phyloP scores from a whole-genome alignment of 2,888 invertebrate genomes.

The Polydrusus tereticollis region DNA sequence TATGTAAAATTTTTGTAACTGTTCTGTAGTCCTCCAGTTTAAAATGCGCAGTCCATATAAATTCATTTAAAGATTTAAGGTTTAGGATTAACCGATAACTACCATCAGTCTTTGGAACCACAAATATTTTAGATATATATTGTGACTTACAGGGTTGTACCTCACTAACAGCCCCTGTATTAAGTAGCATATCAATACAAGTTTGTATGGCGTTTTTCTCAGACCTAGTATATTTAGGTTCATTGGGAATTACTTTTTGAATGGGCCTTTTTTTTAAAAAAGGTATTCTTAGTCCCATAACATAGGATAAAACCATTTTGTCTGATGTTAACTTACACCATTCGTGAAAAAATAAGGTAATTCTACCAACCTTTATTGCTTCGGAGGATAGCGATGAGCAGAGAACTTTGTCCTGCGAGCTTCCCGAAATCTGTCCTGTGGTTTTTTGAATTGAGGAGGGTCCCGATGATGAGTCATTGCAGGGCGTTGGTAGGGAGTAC shows the following conservation, averaged over 20 bases:
- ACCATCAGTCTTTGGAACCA: slow-evolving; percentile 22
- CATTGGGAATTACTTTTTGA: slow-evolving; percentile 1
- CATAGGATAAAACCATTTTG: not conserved
- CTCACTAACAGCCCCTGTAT: not conserved
- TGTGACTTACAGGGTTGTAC: not conserved
- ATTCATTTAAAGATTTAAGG: slow-evolving; percentile 10
- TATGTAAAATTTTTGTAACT: not conserved
- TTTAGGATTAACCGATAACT: slow-evolving; percentile 11
- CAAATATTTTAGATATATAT: slow-evolving; percentile 26
- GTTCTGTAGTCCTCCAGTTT: slow-evolving; percentile 12
- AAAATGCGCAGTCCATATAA: not conserved
- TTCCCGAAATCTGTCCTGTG: too few species aligned
- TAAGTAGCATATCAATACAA: not conserved
- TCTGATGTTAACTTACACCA: too few species aligned
- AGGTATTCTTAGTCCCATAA: not conserved
- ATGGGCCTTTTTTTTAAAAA: not conserved
- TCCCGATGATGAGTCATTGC: not conserved
- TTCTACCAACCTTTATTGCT: too few species aligned
- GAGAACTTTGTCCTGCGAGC: too few species aligned
- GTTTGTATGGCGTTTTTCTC: not conserved
- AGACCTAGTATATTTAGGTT: not conserved
- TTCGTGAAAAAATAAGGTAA: too few species aligned
- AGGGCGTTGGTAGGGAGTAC: not conserved
- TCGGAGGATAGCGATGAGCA: too few species aligned
- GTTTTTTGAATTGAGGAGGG: too few species aligned